Evolutionary conservation across 2,888 invertebrate species (phyloP), one percentile per base, ranked within the genome.

Genomic region (Caenorhabditis afra): DNA sequence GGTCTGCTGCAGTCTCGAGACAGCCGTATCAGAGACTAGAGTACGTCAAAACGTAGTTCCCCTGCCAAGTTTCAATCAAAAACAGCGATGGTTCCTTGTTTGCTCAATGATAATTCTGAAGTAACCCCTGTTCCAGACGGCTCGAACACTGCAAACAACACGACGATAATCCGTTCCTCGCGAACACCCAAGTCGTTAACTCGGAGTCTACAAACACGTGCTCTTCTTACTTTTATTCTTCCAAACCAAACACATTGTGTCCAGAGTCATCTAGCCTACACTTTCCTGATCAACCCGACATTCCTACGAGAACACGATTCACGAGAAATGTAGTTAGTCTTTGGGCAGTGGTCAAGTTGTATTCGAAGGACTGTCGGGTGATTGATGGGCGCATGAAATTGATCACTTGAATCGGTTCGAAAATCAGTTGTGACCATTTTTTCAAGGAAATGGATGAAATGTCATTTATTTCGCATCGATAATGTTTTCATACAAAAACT

Each of bases 101-200:
- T 55, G 55, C 11, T 55, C 29, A 29, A 20, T 20, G 49, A 18
- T 49, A n/a, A 47, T 52, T 49, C 22, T 22, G 29, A 35, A 35
- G 29, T 29, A 29, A 23, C 11, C 52, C 1, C 10, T 29, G 35
- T 37, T 37, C 39, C 37, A 61, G 68, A 61, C 68, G 16, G 16
- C 22, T 37, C 16, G 58, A 59, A 58, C 57, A 49, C 39, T 20
- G 58, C 67, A 67, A 67, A 68, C 59, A 68, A 12, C 18, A 35
- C 53, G 45, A 18, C 29, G 7, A 39, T 10, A 12, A 7, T 18
- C 3, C 1, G 20, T 57, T 14, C 35, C 53, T 53, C 37, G 49
- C 39, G 61, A 65, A 65, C 65, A 53, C 65, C 65, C 65, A 65
- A 29, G n/a, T 12, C 16, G 65, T 14, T 52, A 64, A 64, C 62